These are phyloP conservation scores for Philopotamus ludificatus DNA, from an alignment of 1,140 invertebrate species.

Conservation along the genomic window DNA sequence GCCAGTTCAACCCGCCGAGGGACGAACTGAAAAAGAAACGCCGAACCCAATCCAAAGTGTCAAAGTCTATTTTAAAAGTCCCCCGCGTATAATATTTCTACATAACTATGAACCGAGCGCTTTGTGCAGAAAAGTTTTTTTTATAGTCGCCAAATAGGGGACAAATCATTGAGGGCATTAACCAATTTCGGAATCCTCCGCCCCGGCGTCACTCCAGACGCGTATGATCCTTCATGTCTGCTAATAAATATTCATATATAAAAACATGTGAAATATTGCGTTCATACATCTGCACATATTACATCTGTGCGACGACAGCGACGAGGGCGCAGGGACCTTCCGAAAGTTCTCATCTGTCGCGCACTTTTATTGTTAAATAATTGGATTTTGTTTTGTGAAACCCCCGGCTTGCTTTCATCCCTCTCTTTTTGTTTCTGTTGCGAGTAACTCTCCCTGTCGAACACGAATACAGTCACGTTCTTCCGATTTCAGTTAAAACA, in stretches of 20 bases:
- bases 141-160: too few relatives aligned
- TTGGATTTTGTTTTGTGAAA: constrained; percentile 42
- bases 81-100: constrained; percentile 36
- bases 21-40: constrained; percentile 31
- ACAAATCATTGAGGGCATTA: too few relatives aligned
- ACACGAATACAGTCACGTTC: constrained; percentile 24
- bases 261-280: too few relatives aligned
- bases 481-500: too few relatives aligned
- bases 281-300: constrained; percentile 16
- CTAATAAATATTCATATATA: too few relatives aligned
- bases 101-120: constrained; percentile 15
- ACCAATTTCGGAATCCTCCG: too few relatives aligned
- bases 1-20: too few relatives aligned
- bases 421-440: constrained; percentile 3
- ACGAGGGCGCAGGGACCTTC: neutral
- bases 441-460: constrained; percentile 21
- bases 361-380: constrained; percentile 43
- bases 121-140: too few relatives aligned
- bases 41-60: constrained; percentile 41
- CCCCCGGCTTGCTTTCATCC: constrained; percentile 20
- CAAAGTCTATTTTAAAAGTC: constrained; percentile 42
- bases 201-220: too few relatives aligned
- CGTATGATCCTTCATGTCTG: too few relatives aligned
- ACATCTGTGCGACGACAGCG: neutral
- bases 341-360: constrained; percentile 35